These are phyloP conservation scores for Dolichopus griseipennis DNA, from an alignment of 2,888 invertebrate genomes.

Conservation along the genomic window DNA sequence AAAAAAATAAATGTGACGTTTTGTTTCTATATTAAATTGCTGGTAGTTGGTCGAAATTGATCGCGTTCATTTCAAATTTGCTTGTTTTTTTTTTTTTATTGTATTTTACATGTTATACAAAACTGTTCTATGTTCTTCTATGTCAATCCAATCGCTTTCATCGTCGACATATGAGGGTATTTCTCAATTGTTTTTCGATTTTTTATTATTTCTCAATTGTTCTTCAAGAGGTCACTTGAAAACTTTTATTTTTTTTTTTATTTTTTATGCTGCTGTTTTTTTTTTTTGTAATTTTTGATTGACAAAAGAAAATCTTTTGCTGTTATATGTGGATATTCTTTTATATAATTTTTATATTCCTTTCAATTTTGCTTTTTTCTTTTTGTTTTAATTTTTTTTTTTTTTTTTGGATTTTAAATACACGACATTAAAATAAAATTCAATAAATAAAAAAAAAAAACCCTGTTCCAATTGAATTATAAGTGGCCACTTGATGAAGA, in stretches of 20 bases:
- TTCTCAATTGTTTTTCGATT: conserved; percentile 9
- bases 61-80: not conserved
- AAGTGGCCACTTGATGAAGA: conserved; percentile 9
- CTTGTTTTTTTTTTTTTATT: not conserved
- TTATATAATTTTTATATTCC: too few species aligned
- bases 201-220: conserved; percentile 8
- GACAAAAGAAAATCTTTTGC: not conserved
- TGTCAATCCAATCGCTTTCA: not conserved
- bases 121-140: not conserved
- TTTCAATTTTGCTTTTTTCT: too few species aligned
- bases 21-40: not conserved
- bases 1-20: too few species aligned
- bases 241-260: not conserved
- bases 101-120: not conserved
- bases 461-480: conserved; percentile 8
- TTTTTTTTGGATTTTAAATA: too few species aligned
- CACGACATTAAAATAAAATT: too few species aligned
- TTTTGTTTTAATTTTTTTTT: too few species aligned
- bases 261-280: not conserved
- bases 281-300: not conserved
- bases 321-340: not conserved
- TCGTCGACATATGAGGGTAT: conserved; percentile 10
- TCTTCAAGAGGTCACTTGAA: conserved; percentile 11
- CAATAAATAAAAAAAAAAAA: not conserved
- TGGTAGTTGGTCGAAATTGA: not conserved